A percentile compares a stretch with the other conserved stretches of the same genome.
Evolutionary conservation across 2,797 vertebrate genomes (phyloP).

Genomic region (Cottoperca gobio): DNA sequence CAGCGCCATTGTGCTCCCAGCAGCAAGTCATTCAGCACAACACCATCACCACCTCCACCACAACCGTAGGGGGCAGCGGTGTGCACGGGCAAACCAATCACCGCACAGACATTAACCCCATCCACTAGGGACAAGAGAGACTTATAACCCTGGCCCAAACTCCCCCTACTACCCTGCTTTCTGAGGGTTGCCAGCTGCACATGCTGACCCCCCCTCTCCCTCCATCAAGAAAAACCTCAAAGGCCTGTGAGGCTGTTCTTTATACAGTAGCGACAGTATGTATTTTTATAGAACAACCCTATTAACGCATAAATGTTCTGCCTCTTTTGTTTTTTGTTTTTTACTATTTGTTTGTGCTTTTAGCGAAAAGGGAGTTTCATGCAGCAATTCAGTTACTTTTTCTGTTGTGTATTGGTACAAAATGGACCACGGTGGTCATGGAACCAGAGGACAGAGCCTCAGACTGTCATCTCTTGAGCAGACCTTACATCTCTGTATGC

Average conservation of each 20-base stretch:
- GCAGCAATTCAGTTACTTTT: conserved; percentile 82
- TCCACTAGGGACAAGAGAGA: conserved; percentile 89
- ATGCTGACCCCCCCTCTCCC: conserved; percentile 38
- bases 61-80: conserved; percentile 89
- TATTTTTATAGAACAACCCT: conserved; percentile 83
- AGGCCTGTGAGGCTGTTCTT: conserved; percentile 87
- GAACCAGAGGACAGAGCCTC: conserved; percentile 51
- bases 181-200: conserved; percentile 64
- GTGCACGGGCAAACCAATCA: conserved; percentile 94
- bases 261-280: conserved; percentile 81
- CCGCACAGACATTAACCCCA: conserved; percentile 98
- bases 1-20: conserved; percentile 92
- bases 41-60: conserved; percentile 98
- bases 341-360: conserved; percentile 59
- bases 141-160: conserved; percentile 32
- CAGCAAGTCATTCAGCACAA: conserved; percentile 99
- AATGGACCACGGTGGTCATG: conserved; percentile 48
- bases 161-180: conserved; percentile 48
- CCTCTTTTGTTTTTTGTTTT: conserved; percentile 86
- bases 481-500: conserved; percentile 45
- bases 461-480: conserved; percentile 55
- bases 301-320: conserved; percentile 72
- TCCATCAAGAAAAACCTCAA: conserved; percentile 84
- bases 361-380: conserved; percentile 88
- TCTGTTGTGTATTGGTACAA: conserved; percentile 90